phyloP scores from a whole-genome alignment of 2,797 vertebrate species.

The Pseudotriccus pelzelni region DNA sequence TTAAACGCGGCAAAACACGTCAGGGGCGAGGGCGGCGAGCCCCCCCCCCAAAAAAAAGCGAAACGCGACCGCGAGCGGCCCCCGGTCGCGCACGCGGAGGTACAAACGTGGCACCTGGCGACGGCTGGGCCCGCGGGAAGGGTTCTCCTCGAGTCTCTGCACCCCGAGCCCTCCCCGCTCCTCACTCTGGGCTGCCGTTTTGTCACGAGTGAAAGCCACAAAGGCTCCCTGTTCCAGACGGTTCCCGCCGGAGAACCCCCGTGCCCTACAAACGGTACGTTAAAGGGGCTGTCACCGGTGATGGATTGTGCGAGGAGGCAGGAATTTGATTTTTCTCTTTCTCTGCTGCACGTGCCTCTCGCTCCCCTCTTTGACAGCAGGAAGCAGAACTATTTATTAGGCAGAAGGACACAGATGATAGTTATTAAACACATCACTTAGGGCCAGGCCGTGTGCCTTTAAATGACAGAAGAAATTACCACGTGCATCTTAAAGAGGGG shows the following conservation, averaged over 20 bases:
- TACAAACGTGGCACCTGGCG: neutral
- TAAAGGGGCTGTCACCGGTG: conserved; percentile 87
- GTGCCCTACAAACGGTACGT: conserved; percentile 82
- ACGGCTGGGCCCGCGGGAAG: neutral
- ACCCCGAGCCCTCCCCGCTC: neutral
- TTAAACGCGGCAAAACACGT: neutral
- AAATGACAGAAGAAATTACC: conserved; percentile 22
- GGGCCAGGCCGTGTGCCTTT: neutral
- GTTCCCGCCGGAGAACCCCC: conserved; percentile 84
- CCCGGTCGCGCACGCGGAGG: neutral
- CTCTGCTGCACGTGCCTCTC: conserved; percentile 82
- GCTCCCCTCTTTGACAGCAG: conserved; percentile 63
- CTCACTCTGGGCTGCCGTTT: neutral
- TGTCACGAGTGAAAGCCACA: conserved; percentile 59
- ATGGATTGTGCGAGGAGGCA: conserved; percentile 88
- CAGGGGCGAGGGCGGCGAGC: neutral
- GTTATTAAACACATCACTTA: conserved; percentile 86
- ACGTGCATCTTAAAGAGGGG: conserved; percentile 10
- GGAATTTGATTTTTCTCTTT: conserved; percentile 86
- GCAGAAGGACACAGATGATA: conserved; percentile 80
- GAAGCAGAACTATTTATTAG: conserved; percentile 74
- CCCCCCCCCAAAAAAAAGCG: neutral
- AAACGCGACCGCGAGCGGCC: neutral
- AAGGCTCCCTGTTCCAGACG: conserved; percentile 82
- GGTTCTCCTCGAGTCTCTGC: neutral